phyloP scores from a whole-genome alignment of 2,797 vertebrate species.

The Amblyraja radiata region DNA sequence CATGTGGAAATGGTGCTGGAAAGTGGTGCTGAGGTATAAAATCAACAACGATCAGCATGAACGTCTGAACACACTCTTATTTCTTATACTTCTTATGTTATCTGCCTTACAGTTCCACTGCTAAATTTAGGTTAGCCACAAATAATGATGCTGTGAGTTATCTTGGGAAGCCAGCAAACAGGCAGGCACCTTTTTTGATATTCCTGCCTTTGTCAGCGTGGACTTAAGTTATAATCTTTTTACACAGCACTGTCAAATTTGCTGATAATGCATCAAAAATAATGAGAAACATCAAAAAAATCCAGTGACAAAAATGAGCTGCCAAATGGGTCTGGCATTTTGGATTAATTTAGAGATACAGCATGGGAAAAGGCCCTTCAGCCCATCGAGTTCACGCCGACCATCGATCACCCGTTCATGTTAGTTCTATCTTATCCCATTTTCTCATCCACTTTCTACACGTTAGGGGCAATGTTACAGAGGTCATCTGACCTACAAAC shows the following conservation, averaged over 20 bases:
- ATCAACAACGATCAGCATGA: no score
- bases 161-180: neutral
- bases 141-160: neutral
- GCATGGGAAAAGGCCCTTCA: neutral
- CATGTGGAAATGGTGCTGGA: no score
- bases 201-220: neutral
- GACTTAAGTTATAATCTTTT: neutral
- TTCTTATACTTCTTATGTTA: neutral
- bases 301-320: constrained; percentile 12
- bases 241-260: neutral
- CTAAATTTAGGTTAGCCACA: neutral
- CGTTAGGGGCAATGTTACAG: no score
- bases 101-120: neutral
- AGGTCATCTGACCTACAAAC: no score
- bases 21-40: no score
- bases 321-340: neutral
- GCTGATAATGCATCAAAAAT: neutral
- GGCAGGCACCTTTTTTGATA: neutral
- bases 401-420: no score
- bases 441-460: no score
- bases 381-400: no score
- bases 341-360: neutral
- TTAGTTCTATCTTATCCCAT: no score
- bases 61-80: no score
- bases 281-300: neutral